A percentile compares a stretch with the other conserved stretches of the same genome.
phyloP scores from a whole-genome alignment of 2,888 invertebrate species.

The Melangyna quadrimaculata region DNA sequence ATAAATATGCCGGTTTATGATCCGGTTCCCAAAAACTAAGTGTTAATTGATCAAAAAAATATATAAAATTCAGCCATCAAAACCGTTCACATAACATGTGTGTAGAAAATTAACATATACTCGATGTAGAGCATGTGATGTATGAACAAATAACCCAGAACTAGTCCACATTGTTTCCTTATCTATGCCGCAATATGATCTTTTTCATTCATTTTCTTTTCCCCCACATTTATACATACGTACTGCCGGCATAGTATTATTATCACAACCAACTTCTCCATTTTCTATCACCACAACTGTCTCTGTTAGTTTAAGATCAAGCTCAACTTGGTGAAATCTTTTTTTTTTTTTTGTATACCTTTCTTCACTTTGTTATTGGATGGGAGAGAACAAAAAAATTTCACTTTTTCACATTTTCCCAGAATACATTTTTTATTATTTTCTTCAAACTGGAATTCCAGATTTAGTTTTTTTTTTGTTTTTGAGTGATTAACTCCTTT shows the following conservation, averaged over 20 bases:
- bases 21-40: background rate
- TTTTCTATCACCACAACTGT: constrained; percentile 41
- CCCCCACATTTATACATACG: background rate
- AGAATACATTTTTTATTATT: constrained; percentile 17
- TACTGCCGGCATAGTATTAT: constrained; percentile 17
- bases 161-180: constrained; percentile 14
- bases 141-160: background rate
- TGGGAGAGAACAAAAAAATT: constrained; percentile 36
- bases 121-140: background rate
- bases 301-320: constrained; percentile 34
- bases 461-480: background rate
- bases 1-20: too few species aligned
- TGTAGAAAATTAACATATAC: background rate
- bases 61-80: background rate
- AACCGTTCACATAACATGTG: background rate
- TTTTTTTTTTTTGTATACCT: background rate
- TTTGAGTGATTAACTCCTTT: background rate
- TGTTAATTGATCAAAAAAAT: background rate
- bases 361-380: constrained; percentile 20
- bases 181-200: constrained; percentile 34
- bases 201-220: constrained; percentile 28
- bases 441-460: background rate
- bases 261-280: constrained; percentile 33
- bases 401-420: constrained; percentile 57
- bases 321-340: constrained; percentile 35